A percentile compares a stretch with the other conserved stretches of the same genome.
Conservation (phyloP, 2,888 invertebrate species). For the Lottia scabra region DNA sequence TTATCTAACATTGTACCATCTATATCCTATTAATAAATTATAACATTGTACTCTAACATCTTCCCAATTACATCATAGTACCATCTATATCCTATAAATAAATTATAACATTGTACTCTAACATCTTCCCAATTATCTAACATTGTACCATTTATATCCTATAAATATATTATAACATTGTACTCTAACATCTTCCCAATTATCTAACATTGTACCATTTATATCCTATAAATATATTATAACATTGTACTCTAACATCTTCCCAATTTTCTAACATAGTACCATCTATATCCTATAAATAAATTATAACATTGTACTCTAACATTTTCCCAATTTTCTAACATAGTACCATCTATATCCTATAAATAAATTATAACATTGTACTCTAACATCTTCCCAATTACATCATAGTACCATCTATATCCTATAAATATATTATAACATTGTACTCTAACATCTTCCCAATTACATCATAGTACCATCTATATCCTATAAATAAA, state of each 20-base stretch:
- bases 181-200: slow-evolving; percentile 98
- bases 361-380: slow-evolving; percentile 36
- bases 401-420: no score
- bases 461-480: slow-evolving; percentile 94
- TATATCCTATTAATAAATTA: no score
- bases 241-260: no score
- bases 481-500: slow-evolving; percentile 77
- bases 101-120: no score
- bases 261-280: no score
- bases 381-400: no score
- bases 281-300: no score
- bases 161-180: slow-evolving; percentile 76
- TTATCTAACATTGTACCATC: no score
- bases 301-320: slow-evolving; percentile 85
- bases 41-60: slow-evolving; percentile 95
- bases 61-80: slow-evolving; percentile 93
- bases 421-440: slow-evolving; percentile 38
- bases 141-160: no score
- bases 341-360: slow-evolving; percentile 88
- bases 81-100: slow-evolving; percentile 82
- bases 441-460: slow-evolving; percentile 96
- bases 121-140: no score
- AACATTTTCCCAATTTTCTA: slow-evolving; percentile 98
- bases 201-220: slow-evolving; percentile 90
- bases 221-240: slow-evolving; percentile 73